Evolutionary conservation across 2,888 invertebrate species (phyloP), one percentile per base, ranked within the genome.

Genomic region (Fragum whitleyi): DNA sequence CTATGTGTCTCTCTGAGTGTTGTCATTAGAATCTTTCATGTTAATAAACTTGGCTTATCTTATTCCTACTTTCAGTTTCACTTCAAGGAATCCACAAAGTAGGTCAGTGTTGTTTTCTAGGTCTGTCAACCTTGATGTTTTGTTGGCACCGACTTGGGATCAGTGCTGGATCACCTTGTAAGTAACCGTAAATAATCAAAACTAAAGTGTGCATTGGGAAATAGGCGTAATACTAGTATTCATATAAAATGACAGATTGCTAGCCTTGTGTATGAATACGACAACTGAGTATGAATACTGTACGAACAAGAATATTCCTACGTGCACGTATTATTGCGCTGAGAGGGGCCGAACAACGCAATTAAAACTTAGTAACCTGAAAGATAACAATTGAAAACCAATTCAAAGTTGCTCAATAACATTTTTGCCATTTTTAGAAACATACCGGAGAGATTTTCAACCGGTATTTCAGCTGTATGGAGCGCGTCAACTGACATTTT

Each of bases 401-500:
- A 47, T 9, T 47, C 7, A 47, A 47, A 47, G 47, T 14, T 5
- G n/a, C n/a, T 47, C 47, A 3, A 19, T 47, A 19, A n/a, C n/a
- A n/a, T n/a, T n/a, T 9, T 47, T 47, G 16, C n/a, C 16, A 14
- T 47, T 47, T 47, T 47, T 2, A 59, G n/a, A 70, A 19, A 19
- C 36, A 39, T 84, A 91, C 92, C 92, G 79, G 88, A 73, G 61
- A 92, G 86, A 86, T 89, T 90, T 87, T 91, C 90, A 61, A 92
- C 89, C 65, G 90, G 90, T 74, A 92, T 90, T 72, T 92, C 90
- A 6, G 87, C 85, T 23, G 89, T 77, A 78, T 88, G 88, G 51
- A 81, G 78, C 39, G 83, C 86, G 62, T 92, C 91, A 73, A 91
- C 55, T 83, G 91, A 90, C 91, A 91, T 91, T 85, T 90, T 92